Conservation (phyloP, 2,113 vertebrate genomes). For the Ameiurus melas region DNA sequence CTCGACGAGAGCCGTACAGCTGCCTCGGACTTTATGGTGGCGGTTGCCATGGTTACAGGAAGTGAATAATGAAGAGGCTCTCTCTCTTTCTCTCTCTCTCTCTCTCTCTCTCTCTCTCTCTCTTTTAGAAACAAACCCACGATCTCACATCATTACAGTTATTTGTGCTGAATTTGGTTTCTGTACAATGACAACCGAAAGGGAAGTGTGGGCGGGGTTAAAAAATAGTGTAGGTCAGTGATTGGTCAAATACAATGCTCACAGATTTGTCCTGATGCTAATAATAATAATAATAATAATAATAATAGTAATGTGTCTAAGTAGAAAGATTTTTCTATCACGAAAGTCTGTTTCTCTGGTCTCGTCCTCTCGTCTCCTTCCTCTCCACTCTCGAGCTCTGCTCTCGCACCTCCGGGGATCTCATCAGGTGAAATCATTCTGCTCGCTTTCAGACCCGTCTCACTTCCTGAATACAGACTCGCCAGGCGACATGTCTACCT, state of each 20-base stretch:
- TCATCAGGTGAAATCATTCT: slow-evolving; percentile 74
- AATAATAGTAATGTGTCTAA: background rate
- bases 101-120: slow-evolving; percentile 18
- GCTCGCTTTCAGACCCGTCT: slow-evolving; percentile 55
- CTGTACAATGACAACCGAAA: background rate
- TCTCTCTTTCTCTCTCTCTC: slow-evolving; percentile 38
- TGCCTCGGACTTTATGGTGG: slow-evolving; percentile 74
- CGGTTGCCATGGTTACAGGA: slow-evolving; percentile 81
- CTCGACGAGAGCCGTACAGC: slow-evolving; percentile 70
- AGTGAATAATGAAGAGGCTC: slow-evolving; percentile 73
- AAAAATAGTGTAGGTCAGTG: background rate
- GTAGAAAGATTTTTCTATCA: no score
- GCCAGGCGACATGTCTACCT: slow-evolving; percentile 28
- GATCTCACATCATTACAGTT: background rate
- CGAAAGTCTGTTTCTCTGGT: background rate
- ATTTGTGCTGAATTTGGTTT: background rate
- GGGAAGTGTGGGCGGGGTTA: background rate
- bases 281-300: background rate
- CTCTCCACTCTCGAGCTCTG: background rate
- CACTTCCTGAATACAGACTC: slow-evolving; percentile 53
- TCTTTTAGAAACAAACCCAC: slow-evolving; percentile 17
- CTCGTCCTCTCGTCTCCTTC: background rate
- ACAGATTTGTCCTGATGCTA: background rate
- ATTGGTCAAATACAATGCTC: background rate
- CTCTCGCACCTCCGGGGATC: slow-evolving; percentile 64